phyloP scores from a whole-genome alignment of 2,797 vertebrate genomes.

The Danio kyathit region DNA sequence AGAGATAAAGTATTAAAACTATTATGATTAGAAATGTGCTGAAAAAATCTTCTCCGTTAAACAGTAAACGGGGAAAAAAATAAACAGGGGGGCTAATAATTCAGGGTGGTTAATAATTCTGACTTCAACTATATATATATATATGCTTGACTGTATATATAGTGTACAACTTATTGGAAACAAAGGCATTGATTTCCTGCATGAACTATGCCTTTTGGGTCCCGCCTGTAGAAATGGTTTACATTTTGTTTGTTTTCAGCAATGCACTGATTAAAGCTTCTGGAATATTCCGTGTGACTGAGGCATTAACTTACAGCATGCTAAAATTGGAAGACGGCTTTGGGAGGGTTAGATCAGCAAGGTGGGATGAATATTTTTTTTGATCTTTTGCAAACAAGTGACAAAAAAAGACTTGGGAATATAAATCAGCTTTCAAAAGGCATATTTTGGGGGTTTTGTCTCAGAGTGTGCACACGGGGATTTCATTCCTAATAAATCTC shows the following conservation, averaged over 20 bases:
- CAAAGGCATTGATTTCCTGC: background rate
- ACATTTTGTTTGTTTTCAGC: background rate
- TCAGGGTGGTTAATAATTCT: no score
- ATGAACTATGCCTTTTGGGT: background rate
- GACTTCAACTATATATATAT: no score
- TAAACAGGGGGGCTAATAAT: no score
- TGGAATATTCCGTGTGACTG: background rate
- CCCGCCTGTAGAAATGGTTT: background rate
- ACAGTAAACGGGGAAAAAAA: no score
- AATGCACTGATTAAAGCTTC: constrained; percentile 16
- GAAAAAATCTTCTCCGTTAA: no score
- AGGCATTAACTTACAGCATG: background rate
- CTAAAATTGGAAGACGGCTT: constrained; percentile 1
- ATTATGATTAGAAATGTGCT: no score
- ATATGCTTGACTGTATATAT: no score
- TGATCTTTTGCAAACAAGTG: constrained; percentile 10
- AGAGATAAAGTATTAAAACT: no score
- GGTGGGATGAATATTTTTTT: background rate
- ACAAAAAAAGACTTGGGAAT: background rate
- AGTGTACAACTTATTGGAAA: background rate
- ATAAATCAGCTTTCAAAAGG: background rate
- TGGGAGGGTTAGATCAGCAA: background rate
- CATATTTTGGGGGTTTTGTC: background rate
- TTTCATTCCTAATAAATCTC: background rate
- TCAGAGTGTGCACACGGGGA: background rate